A percentile compares a stretch with the other conserved stretches of the same genome.
Conservation (phyloP, 2,888 invertebrate genomes). For the Callosobruchus maculatus region DNA sequence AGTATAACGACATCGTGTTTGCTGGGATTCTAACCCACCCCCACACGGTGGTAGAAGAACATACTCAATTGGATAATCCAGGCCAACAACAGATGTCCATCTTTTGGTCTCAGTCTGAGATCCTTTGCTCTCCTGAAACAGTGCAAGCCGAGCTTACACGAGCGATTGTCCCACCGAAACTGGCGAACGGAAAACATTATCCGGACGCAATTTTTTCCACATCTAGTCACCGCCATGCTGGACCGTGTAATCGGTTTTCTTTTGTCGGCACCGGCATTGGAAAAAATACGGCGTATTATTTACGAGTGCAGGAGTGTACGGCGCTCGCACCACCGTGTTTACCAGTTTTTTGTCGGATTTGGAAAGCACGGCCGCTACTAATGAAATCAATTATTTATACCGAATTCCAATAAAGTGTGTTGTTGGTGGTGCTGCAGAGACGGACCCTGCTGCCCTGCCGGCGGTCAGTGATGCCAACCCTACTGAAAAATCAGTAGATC, state of each 20-base stretch:
- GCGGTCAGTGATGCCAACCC: too few relatives aligned
- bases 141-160: neutral
- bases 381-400: constrained; percentile 38
- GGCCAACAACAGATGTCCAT: too few relatives aligned
- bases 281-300: constrained; percentile 3
- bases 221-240: neutral
- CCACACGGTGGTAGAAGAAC: too few relatives aligned
- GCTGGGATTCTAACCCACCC: too few relatives aligned
- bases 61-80: too few relatives aligned
- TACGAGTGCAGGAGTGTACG: constrained; percentile 1
- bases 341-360: constrained; percentile 19
- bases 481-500: too few relatives aligned
- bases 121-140: too few relatives aligned
- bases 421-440: constrained; percentile 20
- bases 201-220: neutral
- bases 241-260: neutral
- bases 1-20: too few relatives aligned
- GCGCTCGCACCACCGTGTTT: constrained; percentile 16
- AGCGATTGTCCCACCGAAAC: neutral
- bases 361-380: constrained; percentile 16
- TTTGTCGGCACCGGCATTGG: neutral
- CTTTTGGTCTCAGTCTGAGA: too few relatives aligned
- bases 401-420: constrained; percentile 34
- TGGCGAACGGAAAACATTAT: neutral
- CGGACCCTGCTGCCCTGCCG: too few relatives aligned